Conservation (phyloP, 2,113 vertebrate species). For the Lota lota region DNA sequence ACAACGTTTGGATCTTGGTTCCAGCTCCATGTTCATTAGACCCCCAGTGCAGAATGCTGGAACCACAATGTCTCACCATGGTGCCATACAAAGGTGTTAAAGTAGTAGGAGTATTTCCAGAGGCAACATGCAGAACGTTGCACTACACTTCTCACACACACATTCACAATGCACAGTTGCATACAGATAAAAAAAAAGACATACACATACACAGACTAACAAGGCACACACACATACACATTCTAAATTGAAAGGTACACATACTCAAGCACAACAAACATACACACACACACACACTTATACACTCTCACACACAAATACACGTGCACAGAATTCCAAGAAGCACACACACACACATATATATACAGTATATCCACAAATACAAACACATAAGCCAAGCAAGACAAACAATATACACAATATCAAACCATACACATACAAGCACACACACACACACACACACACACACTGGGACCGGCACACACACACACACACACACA, state of each 20-base stretch:
- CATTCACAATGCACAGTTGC: not conserved
- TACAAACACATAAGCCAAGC: slow-evolving; percentile 10
- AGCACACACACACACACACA: not conserved
- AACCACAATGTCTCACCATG: slow-evolving; percentile 36
- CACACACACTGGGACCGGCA: not conserved
- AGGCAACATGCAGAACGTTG: slow-evolving; percentile 37
- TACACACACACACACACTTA: too few species aligned
- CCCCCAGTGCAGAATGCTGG: slow-evolving; percentile 29
- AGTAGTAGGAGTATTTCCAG: slow-evolving; percentile 61
- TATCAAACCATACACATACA: too few species aligned
- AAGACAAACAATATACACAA: too few species aligned
- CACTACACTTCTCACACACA: not conserved
- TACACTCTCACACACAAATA: not conserved
- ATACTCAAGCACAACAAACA: too few species aligned
- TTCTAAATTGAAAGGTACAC: too few species aligned
- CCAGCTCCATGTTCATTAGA: slow-evolving; percentile 32
- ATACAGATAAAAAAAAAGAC: not conserved
- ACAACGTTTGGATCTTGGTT: too few species aligned
- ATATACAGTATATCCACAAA: too few species aligned
- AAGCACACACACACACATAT: too few species aligned
- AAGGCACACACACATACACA: too few species aligned
- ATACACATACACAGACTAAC: slow-evolving; percentile 10
- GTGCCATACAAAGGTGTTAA: slow-evolving; percentile 57
- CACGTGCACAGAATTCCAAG: not conserved
- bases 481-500: slow-evolving; percentile 13